These are phyloP conservation scores for Spilogale gracilis DNA, from an alignment of 2,113 vertebrate species.

Conservation along the genomic window DNA sequence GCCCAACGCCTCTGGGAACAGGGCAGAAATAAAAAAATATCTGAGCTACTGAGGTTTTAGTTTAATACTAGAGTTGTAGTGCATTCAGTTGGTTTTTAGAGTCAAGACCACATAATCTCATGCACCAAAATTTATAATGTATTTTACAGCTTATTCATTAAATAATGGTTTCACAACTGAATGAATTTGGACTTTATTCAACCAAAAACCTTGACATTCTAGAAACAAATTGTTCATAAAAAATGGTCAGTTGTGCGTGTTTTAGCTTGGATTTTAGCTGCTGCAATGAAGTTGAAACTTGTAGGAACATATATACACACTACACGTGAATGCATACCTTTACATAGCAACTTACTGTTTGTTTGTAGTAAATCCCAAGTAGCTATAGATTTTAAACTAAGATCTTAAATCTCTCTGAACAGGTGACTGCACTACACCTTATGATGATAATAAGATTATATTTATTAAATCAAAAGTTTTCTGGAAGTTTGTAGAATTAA, in stretches of 20 bases:
- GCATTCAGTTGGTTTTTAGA: not conserved
- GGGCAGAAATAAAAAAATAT: not conserved
- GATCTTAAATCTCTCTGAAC: not conserved
- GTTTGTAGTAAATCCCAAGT: not conserved
- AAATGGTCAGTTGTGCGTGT: not conserved
- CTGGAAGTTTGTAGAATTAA: not conserved
- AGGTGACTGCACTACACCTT: not conserved
- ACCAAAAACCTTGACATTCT: not conserved
- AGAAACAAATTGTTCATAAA: conserved; percentile 7
- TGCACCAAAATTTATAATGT: not conserved
- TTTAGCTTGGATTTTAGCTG: not conserved
- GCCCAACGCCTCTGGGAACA: not conserved
- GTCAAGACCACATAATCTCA: not conserved
- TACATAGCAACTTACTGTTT: not conserved
- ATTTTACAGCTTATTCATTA: not conserved
- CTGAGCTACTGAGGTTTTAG: not conserved
- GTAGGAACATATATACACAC: not conserved
- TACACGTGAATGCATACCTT: not conserved
- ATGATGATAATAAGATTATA: not conserved
- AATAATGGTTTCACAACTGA: not conserved
- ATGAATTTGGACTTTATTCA: conserved; percentile 34
- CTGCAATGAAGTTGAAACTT: not conserved
- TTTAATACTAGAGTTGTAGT: not conserved
- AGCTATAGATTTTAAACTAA: not conserved
- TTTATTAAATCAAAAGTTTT: conserved; percentile 1